Conservation (phyloP, 2,797 vertebrate genomes). For the Pseudocheirus occidentalis region DNA sequence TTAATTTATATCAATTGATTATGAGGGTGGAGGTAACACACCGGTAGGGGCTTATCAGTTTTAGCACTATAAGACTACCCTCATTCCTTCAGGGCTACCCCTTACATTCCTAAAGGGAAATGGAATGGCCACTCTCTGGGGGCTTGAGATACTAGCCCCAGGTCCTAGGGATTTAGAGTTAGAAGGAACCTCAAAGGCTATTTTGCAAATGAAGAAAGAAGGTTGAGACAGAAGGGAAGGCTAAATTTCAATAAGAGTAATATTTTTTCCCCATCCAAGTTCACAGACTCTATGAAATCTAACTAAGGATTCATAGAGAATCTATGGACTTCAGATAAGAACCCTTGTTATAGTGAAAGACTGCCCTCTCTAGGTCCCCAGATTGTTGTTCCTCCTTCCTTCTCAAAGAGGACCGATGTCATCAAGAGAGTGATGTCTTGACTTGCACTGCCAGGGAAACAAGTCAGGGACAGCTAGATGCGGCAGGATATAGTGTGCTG, state of each 20-base stretch:
- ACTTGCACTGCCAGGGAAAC: neutral
- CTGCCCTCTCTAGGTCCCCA: neutral
- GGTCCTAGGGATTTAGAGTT: neutral
- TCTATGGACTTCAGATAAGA: neutral
- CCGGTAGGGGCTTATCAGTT: neutral
- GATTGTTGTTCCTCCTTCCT: neutral
- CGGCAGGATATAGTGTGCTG: neutral
- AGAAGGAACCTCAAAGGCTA: neutral
- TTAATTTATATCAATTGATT: neutral
- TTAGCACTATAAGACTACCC: neutral
- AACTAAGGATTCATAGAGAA: neutral
- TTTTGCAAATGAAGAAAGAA: neutral
- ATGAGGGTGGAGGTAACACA: neutral
- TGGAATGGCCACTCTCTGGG: neutral
- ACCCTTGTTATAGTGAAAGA: neutral
- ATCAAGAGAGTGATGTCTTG: neutral
- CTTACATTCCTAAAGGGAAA: neutral
- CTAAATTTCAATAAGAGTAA: neutral
- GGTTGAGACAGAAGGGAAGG: neutral
- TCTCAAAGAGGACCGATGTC: neutral
- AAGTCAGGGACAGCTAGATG: neutral
- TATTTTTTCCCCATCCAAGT: neutral
- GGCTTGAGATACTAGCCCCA: neutral
- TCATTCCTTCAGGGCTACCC: neutral
- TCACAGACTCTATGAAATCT: neutral